Conservation (phyloP, 2,113 vertebrate genomes). For the Apteryx mantelli region DNA sequence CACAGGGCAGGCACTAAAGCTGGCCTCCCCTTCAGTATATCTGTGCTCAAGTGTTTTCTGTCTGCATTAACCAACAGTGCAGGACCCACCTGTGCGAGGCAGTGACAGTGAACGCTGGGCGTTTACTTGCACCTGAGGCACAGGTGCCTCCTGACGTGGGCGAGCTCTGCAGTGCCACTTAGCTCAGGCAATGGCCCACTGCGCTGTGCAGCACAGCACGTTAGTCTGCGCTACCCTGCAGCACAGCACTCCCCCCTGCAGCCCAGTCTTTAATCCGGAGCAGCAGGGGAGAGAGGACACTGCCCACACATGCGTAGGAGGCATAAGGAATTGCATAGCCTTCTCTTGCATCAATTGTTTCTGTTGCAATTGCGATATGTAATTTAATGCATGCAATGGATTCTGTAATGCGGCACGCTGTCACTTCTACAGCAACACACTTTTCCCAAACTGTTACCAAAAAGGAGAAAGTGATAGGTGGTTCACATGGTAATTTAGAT, state of each 20-base stretch:
- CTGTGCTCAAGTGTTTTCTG: background rate
- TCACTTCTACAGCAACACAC: background rate
- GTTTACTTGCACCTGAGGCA: background rate
- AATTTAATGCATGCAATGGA: background rate
- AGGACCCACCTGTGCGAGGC: fast-evolving
- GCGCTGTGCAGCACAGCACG: background rate
- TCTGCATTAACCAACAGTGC: background rate
- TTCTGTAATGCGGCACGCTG: background rate
- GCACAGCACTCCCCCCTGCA: background rate
- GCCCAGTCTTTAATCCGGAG: background rate
- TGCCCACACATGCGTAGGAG: background rate
- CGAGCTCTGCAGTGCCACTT: background rate
- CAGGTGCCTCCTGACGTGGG: background rate
- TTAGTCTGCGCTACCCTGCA: background rate
- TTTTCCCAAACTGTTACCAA: background rate
- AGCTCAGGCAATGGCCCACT: background rate
- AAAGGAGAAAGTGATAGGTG: background rate
- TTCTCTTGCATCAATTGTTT: background rate
- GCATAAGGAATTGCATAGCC: background rate
- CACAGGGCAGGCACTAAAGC: background rate
- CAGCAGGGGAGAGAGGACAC: background rate
- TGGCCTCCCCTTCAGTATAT: background rate
- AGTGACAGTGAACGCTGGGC: background rate
- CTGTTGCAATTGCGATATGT: background rate
- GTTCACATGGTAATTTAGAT: background rate